phyloP scores from a whole-genome alignment of 2,113 vertebrate genomes.

The Manacus vitellinus region DNA sequence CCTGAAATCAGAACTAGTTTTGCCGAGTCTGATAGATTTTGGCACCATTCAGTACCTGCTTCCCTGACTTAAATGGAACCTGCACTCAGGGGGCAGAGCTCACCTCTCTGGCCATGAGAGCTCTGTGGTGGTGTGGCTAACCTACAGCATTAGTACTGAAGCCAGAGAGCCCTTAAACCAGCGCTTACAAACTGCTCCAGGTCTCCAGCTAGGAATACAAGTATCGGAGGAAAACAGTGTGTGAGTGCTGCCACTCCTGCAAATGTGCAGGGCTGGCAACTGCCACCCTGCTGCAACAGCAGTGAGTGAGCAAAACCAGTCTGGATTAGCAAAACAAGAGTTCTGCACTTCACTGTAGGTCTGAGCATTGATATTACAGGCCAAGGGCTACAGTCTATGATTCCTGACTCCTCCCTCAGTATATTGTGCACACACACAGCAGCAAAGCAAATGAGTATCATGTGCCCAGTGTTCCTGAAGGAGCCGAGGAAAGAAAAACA shows the following conservation, averaged over 20 bases:
- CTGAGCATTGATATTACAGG: not conserved
- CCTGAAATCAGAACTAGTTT: not conserved
- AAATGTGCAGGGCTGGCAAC: not conserved
- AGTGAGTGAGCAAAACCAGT: not conserved
- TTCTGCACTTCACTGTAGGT: not conserved
- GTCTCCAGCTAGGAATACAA: not conserved
- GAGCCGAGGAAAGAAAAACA: not conserved
- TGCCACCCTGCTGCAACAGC: not conserved
- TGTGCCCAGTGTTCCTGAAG: not conserved
- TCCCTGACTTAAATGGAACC: not conserved
- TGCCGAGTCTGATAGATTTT: not conserved
- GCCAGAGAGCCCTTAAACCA: not conserved
- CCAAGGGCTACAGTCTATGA: not conserved
- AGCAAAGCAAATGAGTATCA: not conserved
- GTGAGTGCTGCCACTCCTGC: not conserved
- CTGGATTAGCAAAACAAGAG: not conserved
- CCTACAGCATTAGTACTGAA: not conserved
- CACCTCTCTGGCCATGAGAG: rapidly evolving
- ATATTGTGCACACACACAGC: rapidly evolving
- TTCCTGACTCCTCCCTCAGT: not conserved
- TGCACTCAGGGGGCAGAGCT: not conserved
- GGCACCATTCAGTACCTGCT: not conserved
- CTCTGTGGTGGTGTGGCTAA: not conserved
- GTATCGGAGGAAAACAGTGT: not conserved
- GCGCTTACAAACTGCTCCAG: not conserved